A percentile compares a stretch with the other conserved stretches of the same genome.
Conservation (phyloP, 2,113 vertebrate species). For the Chaetura pelagica region DNA sequence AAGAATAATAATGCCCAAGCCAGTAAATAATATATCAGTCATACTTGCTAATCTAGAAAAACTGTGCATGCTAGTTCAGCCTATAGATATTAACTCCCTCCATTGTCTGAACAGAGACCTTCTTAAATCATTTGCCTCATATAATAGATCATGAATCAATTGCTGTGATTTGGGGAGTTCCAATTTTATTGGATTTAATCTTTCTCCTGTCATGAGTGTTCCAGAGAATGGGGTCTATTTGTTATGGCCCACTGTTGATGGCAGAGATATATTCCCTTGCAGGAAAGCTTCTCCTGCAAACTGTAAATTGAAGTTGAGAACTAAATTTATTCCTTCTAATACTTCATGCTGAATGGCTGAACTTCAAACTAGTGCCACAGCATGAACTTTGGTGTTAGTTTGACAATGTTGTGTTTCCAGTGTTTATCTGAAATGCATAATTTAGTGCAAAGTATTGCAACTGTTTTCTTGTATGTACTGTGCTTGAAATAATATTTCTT, state of each 20-base stretch:
- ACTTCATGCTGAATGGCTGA: not conserved
- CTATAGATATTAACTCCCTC: constrained; percentile 15
- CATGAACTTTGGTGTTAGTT: constrained; percentile 14
- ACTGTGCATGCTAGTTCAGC: not conserved
- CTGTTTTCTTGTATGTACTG: not conserved
- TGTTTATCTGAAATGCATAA: constrained; percentile 13
- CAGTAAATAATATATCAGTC: constrained; percentile 33
- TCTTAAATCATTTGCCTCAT: constrained; percentile 55
- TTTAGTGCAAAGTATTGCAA: constrained; percentile 23
- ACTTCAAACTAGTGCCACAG: constrained; percentile 14
- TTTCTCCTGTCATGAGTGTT: constrained; percentile 44
- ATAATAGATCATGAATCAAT: constrained; percentile 45
- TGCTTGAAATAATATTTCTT: not conserved
- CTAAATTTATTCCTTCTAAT: constrained; percentile 51
- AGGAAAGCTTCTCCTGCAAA: constrained; percentile 10
- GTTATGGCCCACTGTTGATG: constrained; percentile 11
- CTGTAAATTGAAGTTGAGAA: constrained; percentile 53
- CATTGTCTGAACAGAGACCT: constrained; percentile 15
- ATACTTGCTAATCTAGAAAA: constrained; percentile 35
- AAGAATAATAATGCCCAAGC: constrained; percentile 1
- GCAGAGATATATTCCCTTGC: constrained; percentile 25
- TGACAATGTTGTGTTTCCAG: not conserved
- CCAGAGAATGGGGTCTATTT: not conserved
- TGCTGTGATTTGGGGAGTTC: not conserved
- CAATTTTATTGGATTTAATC: constrained; percentile 56